Evolutionary conservation across 2,113 vertebrate genomes (phyloP).

Genomic region (Planiliza haematocheilus): DNA sequence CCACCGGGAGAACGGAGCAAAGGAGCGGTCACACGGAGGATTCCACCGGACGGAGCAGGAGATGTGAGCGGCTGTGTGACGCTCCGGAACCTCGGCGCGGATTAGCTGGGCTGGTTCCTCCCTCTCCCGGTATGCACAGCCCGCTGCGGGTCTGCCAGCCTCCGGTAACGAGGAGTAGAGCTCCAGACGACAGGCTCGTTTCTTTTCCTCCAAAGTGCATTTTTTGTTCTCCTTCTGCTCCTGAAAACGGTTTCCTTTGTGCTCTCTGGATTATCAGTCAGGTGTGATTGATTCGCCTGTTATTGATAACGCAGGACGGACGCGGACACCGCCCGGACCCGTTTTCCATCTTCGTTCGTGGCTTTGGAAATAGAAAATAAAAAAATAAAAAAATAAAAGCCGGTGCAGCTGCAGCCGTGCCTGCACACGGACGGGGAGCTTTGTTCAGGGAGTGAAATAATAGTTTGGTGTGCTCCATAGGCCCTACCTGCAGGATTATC

Average conservation of each 20-base stretch:
- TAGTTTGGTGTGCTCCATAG: too few species aligned
- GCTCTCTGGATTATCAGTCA: slow-evolving; percentile 24
- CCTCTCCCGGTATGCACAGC: slow-evolving; percentile 4
- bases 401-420: neutral
- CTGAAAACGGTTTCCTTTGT: too few species aligned
- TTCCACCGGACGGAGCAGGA: neutral
- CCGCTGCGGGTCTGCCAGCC: slow-evolving; percentile 14
- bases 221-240: too few species aligned
- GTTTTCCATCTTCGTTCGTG: neutral
- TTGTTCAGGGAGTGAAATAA: too few species aligned
- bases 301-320: slow-evolving; percentile 7
- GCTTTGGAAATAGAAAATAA: neutral
- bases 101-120: neutral
- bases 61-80: slow-evolving; percentile 20
- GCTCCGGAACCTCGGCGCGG: slow-evolving; percentile 7
- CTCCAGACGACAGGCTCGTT: neutral
- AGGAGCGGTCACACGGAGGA: neutral
- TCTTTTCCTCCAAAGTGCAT: neutral
- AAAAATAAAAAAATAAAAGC: too few species aligned
- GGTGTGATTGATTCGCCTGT: slow-evolving; percentile 5
- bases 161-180: neutral
- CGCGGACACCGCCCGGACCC: slow-evolving; percentile 65
- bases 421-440: neutral
- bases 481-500: too few species aligned
- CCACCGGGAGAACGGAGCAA: too few species aligned